Base-by-base conservation (phyloP, 2,888 invertebrate genomes). In the Leptopilina syphax region DNA sequence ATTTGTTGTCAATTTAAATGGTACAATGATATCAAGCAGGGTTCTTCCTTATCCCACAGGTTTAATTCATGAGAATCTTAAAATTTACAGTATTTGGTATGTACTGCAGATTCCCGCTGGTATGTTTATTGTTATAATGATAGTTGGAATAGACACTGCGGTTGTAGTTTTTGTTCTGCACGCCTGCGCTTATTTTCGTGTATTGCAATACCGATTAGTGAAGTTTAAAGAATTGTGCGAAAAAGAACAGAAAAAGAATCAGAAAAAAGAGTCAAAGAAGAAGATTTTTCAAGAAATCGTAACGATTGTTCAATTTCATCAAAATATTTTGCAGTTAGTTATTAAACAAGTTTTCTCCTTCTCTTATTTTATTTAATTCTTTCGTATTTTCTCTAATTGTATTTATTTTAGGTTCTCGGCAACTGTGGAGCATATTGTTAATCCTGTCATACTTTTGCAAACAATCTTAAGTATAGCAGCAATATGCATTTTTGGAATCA, bases 401-500 rank as follows among this genome's bases (percentile, higher is more conserved):
- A 18, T 63, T 1, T 8, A 8, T 63, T 9, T 63, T 8, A 63
- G 63, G 2, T 63, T 9, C 2, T 24, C 24, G 3, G 63, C 18
- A 63, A 9, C 63, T 63, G 63, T 83, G n/a, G 84, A 84, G 54
- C 67, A 81, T n/a, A 66, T 78, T 18, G 83, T 82, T 27, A 50
- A 65, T 50, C n/a, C 77, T 12, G 81, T 82, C 5, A 67, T 83
- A 13, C 67, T 84, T 6, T 70, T 81, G 44, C 83, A 84, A 65
- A 79, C 77, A 27, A 34, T 83, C n/a, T 65, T 79, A 0, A 80
- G 79, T 10, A 78, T 84, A 8, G n/a, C 76, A 3, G 79, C 77
- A 9, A 83, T 82, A 41, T 82, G 82, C 65, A 79, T 79, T 47
- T 84, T 79, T 65, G 78, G 81, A 18, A 79, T 80, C n/a, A 77